phyloP scores from a whole-genome alignment of 2,113 vertebrate genomes.

The Jaculus jaculus region DNA sequence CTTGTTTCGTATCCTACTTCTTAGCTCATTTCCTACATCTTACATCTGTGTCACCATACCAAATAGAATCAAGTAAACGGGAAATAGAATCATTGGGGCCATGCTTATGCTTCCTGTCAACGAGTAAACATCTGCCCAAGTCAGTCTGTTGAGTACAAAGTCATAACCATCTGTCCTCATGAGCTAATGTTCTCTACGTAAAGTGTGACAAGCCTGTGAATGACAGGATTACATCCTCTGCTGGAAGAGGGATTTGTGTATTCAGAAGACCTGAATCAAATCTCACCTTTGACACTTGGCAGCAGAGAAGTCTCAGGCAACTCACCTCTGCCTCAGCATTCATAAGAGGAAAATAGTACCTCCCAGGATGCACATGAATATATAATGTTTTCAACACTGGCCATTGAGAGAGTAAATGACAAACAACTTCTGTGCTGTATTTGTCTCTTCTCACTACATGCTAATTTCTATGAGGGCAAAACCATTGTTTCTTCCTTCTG shows the following conservation, averaged over 20 bases:
- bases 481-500: not conserved
- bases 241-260: not conserved
- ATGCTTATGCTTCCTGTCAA: slow-evolving; percentile 41
- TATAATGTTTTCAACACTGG: not conserved
- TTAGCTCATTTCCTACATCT: not conserved
- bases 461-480: not conserved
- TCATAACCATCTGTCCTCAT: slow-evolving; percentile 50
- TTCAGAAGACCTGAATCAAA: not conserved
- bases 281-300: not conserved
- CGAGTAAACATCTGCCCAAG: slow-evolving; percentile 49
- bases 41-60: not conserved
- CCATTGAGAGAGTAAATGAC: not conserved
- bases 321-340: not conserved
- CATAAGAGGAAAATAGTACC: not conserved
- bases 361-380: not conserved
- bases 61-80: slow-evolving; percentile 14
- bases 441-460: not conserved
- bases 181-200: not conserved
- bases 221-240: not conserved
- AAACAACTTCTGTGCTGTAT: not conserved
- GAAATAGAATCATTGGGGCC: slow-evolving; percentile 29
- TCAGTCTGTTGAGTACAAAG: slow-evolving; percentile 26
- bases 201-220: not conserved
- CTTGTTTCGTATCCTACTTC: not conserved
- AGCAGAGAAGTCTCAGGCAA: not conserved